Base-by-base conservation (phyloP, 2,888 invertebrate species). In the Cistogaster globosa region DNA sequence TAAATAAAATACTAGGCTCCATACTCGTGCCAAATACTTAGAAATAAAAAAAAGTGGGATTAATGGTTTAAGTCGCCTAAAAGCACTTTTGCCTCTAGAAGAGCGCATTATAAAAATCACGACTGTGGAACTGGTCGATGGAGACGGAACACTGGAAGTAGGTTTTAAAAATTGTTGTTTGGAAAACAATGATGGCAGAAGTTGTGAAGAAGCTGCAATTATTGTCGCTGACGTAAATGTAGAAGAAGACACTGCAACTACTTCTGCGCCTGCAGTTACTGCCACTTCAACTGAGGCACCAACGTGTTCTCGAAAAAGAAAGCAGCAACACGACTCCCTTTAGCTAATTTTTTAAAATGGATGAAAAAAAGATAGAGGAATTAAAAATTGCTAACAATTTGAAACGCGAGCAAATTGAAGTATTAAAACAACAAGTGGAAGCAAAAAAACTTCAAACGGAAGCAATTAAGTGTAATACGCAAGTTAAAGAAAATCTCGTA, bases 391-490 rank as follows among this genome's bases (percentile, higher is more conserved):
- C 51, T n/a, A 74, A 63, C 22, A 55, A 36, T 53, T 75, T 45
- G 6, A 63, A 63, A 57, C 20, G 26, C 6, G 20, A 63, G 26
- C 26, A 32, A 20, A 75, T 45, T 72, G 32, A 9, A 53, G n/a
- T 72, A 16, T 36, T 51, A 72, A 72, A 48, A 22, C 9, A 60
- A 16, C 51, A 72, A 38, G 6, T 38, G 11, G 67, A 77, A 57
- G 58, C 51, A 57, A 58, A 8, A 22, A 67, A 9, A 60, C 11
- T 14, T 8, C 68, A 68, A 58, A 51, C 67, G 32, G 18, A 67
- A 51, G 60, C 48, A n/a, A 67, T 68, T 5, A 48, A 60, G 5
- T 16, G 36, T n/a, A 58, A 26, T 26, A 26, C 26, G 26, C 2
- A 26, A 26, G 26, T 26, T 26, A 26, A 26, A 26, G 26, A 26